Evolutionary conservation across 2,113 vertebrate genomes (phyloP).

Genomic region (Sula dactylatra): DNA sequence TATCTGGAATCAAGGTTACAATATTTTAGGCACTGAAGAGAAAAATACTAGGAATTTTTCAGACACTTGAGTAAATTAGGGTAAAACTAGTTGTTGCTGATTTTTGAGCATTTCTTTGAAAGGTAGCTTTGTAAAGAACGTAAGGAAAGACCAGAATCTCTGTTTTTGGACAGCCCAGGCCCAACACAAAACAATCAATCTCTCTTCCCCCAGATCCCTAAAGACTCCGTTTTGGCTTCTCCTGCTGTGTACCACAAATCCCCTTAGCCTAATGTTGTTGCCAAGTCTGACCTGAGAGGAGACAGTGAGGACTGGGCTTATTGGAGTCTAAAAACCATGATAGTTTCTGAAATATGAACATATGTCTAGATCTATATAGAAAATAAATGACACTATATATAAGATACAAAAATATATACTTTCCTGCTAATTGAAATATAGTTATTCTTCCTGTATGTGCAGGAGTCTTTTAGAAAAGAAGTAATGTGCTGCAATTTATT

Average conservation of each 20-base stretch:
- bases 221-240: neutral
- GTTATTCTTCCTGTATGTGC: neutral
- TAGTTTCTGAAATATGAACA: neutral
- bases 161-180: neutral
- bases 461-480: neutral
- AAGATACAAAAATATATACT: neutral
- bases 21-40: neutral
- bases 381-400: neutral
- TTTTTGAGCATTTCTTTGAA: neutral
- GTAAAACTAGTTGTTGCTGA: neutral
- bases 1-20: neutral
- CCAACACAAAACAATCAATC: neutral
- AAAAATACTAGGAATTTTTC: neutral
- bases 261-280: neutral
- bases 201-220: neutral
- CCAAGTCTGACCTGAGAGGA: neutral
- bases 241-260: neutral
- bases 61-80: neutral
- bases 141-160: neutral
- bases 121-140: accelerated
- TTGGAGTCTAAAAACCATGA: accelerated
- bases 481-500: neutral
- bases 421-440: neutral
- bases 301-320: neutral
- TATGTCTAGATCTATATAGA: neutral